These are phyloP conservation scores for Eulithis prunata DNA, from an alignment of 2,888 invertebrate genomes.

Conservation along the genomic window DNA sequence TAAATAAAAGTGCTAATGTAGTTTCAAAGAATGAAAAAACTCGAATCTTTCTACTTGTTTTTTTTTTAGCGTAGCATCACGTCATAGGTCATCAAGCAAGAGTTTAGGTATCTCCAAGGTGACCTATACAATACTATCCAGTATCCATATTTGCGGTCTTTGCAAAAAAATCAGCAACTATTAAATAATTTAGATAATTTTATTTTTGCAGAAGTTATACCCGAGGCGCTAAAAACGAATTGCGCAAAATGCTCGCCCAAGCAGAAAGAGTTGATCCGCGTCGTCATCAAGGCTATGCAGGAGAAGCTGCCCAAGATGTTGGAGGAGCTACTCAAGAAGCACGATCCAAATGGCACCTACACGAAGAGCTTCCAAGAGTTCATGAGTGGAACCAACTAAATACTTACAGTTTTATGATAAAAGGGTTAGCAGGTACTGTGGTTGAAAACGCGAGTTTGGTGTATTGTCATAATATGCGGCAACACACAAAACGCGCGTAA, in stretches of 20 bases:
- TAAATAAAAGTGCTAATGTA: no score
- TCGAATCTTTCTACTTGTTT: no score
- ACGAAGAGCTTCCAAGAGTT: constrained; percentile 83
- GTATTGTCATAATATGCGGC: no score
- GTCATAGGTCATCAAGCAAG: no score
- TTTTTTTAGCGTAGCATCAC: no score
- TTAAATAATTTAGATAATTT: not conserved
- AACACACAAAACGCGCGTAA: no score
- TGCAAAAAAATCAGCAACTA: not conserved
- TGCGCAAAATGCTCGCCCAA: constrained; percentile 87
- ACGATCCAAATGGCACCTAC: constrained; percentile 87
- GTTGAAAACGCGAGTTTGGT: not conserved
- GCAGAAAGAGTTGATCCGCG: constrained; percentile 83
- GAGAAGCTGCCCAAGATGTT: constrained; percentile 86
- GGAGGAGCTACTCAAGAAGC: constrained; percentile 86
- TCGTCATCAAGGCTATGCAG: constrained; percentile 86
- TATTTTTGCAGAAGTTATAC: constrained; percentile 60
- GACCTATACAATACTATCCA: no score
- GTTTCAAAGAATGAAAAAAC: no score
- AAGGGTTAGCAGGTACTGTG: not conserved
- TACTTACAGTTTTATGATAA: not conserved
- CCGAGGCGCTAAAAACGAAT: constrained; percentile 69
- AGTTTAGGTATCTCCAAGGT: no score
- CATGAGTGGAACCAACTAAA: constrained; percentile 56
- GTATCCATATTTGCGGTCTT: no score